Evolutionary conservation across 2,113 vertebrate species (phyloP), one percentile per base, ranked within the genome.

Genomic region (Scomber japonicus): DNA sequence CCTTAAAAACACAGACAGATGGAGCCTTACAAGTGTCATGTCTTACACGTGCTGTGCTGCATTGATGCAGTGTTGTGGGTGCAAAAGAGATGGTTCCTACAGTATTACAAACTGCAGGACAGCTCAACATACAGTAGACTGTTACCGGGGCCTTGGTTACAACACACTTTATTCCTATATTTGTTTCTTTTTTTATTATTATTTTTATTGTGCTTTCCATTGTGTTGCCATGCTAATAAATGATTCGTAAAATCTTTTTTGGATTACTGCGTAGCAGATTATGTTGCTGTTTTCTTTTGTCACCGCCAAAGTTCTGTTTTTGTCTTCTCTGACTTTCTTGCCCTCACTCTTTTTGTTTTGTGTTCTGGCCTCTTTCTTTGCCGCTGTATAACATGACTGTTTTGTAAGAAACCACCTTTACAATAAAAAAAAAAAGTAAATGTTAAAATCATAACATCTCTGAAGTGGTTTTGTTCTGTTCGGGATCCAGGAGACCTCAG

Each of bases 361-460:
- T 62, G 56, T 56, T 83, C 31, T 46, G 16, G 24, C 48, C 51
- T 82, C 27, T 82, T 63, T 75, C 61, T 63, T 82, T 73, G 59
- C 73, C 75, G 85, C 78, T 86, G 24, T 27, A 80, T 81, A 79
- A 85, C 46, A 30, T 87, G 68, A 81, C 80, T 72, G 12, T 91
- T 97, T 97, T 97, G 94, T 95, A 96, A 96, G 95, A 96, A 96
- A 96, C 94, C 94, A 95, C 93, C 93, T 96, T 97, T 97, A 96
- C 95, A 96, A 96, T 95, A 90, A 94, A 90, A 82, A 54, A 16
- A 9, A 93, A 84, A 85, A 67, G 75, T 90, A 87, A 90, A 90
- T 92, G 90, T 92, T 75, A 91, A 81, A 73, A 78, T 51, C 2
- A 5, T 11, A 30, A n/a, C 3, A 8, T 70, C 17, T 14, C 10